These are phyloP conservation scores for Labeo calbasu DNA, from an alignment of 2,797 vertebrate species.

Conservation along the genomic window DNA sequence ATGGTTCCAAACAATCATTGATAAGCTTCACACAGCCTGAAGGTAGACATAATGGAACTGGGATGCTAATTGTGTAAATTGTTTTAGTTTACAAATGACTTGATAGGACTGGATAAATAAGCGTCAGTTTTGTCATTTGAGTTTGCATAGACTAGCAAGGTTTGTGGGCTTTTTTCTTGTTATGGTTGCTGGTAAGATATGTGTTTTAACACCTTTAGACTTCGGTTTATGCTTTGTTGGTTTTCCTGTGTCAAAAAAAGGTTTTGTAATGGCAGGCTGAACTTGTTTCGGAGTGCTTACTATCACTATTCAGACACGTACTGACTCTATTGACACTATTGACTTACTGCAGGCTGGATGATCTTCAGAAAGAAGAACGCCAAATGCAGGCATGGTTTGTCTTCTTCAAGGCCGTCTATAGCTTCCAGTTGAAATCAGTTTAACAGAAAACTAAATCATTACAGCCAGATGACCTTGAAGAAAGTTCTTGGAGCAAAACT, in stretches of 20 bases:
- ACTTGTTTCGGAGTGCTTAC: neutral
- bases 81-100: neutral
- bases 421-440: conserved; percentile 49
- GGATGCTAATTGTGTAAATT: conserved; percentile 1
- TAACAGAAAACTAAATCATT: conserved; percentile 11
- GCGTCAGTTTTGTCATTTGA: neutral
- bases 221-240: conserved; percentile 25
- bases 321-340: conserved; percentile 32
- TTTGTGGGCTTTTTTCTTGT: neutral
- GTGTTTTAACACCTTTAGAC: conserved; percentile 23
- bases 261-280: neutral
- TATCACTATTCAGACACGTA: neutral
- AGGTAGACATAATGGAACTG: neutral
- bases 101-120: neutral
- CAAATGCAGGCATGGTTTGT: conserved; percentile 28
- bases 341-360: conserved; percentile 27
- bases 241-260: conserved; percentile 6
- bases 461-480: conserved; percentile 19
- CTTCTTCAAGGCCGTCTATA: conserved; percentile 24
- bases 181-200: neutral
- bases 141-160: neutral
- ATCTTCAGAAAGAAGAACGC: conserved; percentile 27
- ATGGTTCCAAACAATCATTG: conserved; percentile 13
- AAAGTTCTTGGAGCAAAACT: conserved; percentile 6
- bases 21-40: conserved; percentile 30